These are phyloP conservation scores for Mobula birostris DNA, from an alignment of 2,113 vertebrate genomes.

Conservation along the genomic window DNA sequence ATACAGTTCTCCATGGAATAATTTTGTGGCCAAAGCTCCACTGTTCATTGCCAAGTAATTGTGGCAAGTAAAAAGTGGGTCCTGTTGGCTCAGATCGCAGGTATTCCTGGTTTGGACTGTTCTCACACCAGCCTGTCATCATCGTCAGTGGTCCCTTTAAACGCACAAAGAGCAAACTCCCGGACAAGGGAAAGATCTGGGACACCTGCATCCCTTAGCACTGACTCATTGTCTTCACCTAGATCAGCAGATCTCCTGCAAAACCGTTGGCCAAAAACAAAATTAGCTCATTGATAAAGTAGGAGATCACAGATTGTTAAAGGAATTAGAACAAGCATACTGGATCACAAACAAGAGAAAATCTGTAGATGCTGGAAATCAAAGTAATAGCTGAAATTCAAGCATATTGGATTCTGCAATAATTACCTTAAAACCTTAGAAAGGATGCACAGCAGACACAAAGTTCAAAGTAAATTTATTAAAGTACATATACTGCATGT, in stretches of 20 bases:
- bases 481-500: no score
- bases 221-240: not conserved
- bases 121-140: not conserved
- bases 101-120: not conserved
- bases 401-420: not conserved
- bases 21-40: not conserved
- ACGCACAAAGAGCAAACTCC: not conserved
- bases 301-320: not conserved
- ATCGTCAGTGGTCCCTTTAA: not conserved
- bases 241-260: not conserved
- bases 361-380: no score
- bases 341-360: not conserved
- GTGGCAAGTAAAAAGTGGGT: not conserved
- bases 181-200: not conserved
- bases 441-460: not conserved
- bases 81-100: not conserved
- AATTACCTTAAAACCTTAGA: not conserved
- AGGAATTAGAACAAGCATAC: not conserved
- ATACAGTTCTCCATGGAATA: not conserved
- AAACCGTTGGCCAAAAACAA: not conserved
- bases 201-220: not conserved
- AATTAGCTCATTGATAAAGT: not conserved
- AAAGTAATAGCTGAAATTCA: no score
- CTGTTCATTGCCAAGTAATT: not conserved
- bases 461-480: no score